Evolutionary conservation across 2,113 vertebrate species (phyloP).

Genomic region (Dryoscopus gambensis): DNA sequence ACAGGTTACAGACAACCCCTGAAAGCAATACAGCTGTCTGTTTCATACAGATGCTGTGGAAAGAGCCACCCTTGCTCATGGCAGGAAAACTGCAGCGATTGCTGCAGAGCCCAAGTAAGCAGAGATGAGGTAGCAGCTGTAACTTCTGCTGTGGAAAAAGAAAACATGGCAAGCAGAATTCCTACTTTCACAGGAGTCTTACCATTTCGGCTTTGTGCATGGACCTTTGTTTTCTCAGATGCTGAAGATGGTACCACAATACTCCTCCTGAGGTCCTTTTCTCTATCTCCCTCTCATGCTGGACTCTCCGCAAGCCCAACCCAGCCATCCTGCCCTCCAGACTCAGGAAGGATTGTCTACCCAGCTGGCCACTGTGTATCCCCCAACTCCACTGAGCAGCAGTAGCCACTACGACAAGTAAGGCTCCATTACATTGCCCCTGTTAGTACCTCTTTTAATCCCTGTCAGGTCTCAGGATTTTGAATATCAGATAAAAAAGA

Average conservation of each 20-base stretch:
- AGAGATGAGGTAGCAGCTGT: not conserved
- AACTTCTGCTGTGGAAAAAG: not conserved
- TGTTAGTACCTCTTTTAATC: not conserved
- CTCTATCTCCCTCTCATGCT: not conserved
- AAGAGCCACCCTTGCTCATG: not conserved
- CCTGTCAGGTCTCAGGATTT: not conserved
- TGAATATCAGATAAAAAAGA: not conserved
- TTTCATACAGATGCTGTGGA: not conserved
- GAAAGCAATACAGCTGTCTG: not conserved
- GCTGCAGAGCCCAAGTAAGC: not conserved
- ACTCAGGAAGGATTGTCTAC: not conserved
- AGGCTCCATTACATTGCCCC: not conserved
- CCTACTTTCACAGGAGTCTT: not conserved
- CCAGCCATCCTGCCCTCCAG: not conserved
- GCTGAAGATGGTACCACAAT: not conserved
- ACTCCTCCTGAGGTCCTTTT: not conserved
- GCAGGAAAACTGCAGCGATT: not conserved
- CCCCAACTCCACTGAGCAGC: not conserved
- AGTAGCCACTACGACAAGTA: not conserved
- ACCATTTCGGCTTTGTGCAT: not conserved
- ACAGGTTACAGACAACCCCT: not conserved
- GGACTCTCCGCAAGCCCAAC: not conserved
- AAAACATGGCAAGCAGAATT: not conserved
- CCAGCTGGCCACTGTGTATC: not conserved
- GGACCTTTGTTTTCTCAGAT: not conserved